Evolutionary conservation across 2,113 vertebrate genomes (phyloP), one percentile per base, ranked within the genome.

Genomic region (Fulmarus glacialis): DNA sequence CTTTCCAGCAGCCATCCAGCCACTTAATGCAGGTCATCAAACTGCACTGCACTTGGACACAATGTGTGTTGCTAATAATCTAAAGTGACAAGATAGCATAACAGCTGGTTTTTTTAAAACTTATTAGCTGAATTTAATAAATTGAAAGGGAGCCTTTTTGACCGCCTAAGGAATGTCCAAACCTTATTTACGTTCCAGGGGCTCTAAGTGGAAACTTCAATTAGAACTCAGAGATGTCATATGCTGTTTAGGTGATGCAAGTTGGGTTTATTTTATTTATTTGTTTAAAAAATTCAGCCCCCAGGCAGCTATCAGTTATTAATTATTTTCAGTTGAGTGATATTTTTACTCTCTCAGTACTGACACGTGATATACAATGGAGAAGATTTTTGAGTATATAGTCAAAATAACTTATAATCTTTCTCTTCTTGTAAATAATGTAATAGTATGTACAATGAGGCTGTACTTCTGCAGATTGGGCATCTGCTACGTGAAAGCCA

Each of bases 11-110:
- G 68, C 79, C 79, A 83, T n/a, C 43, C 78, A 95, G 68, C 50
- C 88, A 64, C 68, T 92, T 89, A 90, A 43, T 40, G 36, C 72
- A 79, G 82, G 68, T 84, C 94, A 82, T 29, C 42, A 79, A 67
- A 59, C 74, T 81, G 64, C 43, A 5, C 71, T 77, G 84, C 59
- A 24, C 60, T 89, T 66, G 72, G 50, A 40, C 64, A 75, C 30
- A 7, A 62, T 10, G 40, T 52, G n/a, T 79, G 62, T 55, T 62
- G 38, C 27, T 81, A 90, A 94, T 95, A 95, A 97, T 94, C 23
- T 52, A 29, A 97, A 95, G 87, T 74, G 95, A 96, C 95, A 96
- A 42, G 81, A 32, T 16, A 91, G 73, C n/a, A 38, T 6, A 80
- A 86, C 50, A 77, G 32, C 11, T 71, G 91, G 88, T 82, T 45